phyloP scores from a whole-genome alignment of 2,113 vertebrate species.

The Larimichthys polyactis region DNA sequence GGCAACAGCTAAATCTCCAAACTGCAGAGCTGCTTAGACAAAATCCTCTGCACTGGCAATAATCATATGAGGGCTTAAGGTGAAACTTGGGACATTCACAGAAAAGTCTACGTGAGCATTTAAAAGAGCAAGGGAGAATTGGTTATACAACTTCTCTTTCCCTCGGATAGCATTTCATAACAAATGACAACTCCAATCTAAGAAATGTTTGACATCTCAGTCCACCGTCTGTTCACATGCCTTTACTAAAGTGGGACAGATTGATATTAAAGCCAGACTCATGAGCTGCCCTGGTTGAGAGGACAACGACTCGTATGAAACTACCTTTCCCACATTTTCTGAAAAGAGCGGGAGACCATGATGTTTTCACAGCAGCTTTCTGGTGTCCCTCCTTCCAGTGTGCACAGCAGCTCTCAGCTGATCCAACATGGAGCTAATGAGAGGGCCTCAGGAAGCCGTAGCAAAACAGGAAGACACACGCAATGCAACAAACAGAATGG shows the following conservation, averaged over 20 bases:
- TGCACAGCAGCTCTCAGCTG: slow-evolving; percentile 43
- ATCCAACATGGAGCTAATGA: slow-evolving; percentile 52
- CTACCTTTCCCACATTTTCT: slow-evolving; percentile 37
- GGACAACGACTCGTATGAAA: not conserved
- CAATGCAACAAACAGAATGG: slow-evolving; percentile 1
- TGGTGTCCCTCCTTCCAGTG: slow-evolving; percentile 1
- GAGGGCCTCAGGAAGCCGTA: slow-evolving; percentile 10
- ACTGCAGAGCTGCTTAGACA: slow-evolving; percentile 37
- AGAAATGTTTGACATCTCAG: slow-evolving; percentile 41
- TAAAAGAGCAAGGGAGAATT: not conserved
- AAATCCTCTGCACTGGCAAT: slow-evolving; percentile 46
- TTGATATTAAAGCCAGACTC: slow-evolving; percentile 35
- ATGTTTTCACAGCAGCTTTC: slow-evolving; percentile 48
- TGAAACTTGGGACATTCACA: slow-evolving; percentile 47
- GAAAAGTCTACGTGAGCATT: slow-evolving; percentile 31
- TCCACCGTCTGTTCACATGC: slow-evolving; percentile 15
- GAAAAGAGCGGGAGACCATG: not conserved
- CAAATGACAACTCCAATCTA: slow-evolving; percentile 46
- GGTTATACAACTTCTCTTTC: slow-evolving; percentile 14
- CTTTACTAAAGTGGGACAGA: slow-evolving; percentile 24
- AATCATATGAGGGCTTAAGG: slow-evolving; percentile 46
- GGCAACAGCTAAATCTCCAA: slow-evolving; percentile 46
- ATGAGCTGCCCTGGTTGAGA: not conserved
- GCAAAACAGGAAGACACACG: slow-evolving; percentile 23
- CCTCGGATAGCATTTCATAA: slow-evolving; percentile 39